Evolutionary conservation across 2,797 vertebrate genomes (phyloP).

Genomic region (Poecilia wingei): DNA sequence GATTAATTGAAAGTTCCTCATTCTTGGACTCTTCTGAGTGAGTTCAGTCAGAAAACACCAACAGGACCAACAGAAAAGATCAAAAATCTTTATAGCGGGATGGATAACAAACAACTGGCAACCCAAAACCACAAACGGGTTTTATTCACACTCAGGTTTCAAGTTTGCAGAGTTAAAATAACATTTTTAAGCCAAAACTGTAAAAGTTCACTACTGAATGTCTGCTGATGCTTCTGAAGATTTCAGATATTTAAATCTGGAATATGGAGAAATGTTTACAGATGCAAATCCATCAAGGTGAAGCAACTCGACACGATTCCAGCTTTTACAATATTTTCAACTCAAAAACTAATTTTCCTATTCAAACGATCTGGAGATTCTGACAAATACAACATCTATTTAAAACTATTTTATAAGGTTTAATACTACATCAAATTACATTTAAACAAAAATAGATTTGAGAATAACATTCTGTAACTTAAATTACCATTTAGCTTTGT

Average conservation of each 20-base stretch:
- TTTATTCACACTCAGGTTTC: background rate
- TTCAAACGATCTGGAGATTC: no score
- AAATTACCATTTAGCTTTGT: no score
- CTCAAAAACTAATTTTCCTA: no score
- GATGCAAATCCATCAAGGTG: no score
- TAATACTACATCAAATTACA: no score
- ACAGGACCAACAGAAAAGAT: background rate
- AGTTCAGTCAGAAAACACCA: background rate
- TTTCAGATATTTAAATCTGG: background rate
- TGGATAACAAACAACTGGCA: background rate
- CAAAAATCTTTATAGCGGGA: background rate
- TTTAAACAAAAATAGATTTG: no score
- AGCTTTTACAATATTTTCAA: no score
- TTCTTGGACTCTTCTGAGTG: constrained; percentile 13
- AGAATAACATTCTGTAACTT: no score
- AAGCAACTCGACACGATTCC: no score
- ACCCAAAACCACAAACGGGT: background rate
- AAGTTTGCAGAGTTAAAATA: background rate
- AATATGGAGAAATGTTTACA: background rate
- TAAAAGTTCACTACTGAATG: background rate
- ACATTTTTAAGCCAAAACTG: background rate
- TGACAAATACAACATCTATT: no score
- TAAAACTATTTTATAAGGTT: no score
- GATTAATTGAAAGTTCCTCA: constrained; percentile 66
- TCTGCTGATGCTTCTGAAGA: background rate